phyloP scores from a whole-genome alignment of 2,113 vertebrate species.

The Rhabdomys dilectus region DNA sequence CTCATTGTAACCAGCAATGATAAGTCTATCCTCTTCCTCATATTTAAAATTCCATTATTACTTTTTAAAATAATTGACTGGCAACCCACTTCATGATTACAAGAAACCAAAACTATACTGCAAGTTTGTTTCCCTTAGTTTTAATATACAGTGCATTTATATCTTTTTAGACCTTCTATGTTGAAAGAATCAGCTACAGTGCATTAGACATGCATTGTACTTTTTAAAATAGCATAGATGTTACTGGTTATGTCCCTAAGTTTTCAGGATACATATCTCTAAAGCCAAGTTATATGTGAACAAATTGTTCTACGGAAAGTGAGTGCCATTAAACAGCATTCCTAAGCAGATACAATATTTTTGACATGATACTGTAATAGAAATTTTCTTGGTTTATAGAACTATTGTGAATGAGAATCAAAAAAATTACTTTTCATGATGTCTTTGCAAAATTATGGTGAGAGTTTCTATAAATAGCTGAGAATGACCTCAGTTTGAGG shows the following conservation, averaged over 20 bases:
- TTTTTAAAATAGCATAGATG: slow-evolving; percentile 22
- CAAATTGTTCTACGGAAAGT: slow-evolving; percentile 37
- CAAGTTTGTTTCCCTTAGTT: background rate
- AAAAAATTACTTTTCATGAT: slow-evolving; percentile 31
- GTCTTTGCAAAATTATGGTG: slow-evolving; percentile 49
- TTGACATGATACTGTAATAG: background rate
- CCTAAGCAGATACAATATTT: slow-evolving; percentile 58
- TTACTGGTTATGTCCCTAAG: background rate
- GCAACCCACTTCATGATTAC: background rate
- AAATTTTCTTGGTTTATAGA: slow-evolving; percentile 58
- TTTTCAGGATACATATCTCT: background rate
- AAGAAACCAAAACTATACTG: background rate
- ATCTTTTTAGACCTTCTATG: background rate
- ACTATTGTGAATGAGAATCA: slow-evolving; percentile 5
- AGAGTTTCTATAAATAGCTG: slow-evolving; percentile 40
- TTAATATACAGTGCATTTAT: no score
- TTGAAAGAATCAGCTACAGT: background rate
- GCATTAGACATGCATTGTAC: background rate
- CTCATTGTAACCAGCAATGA: background rate
- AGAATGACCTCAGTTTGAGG: background rate
- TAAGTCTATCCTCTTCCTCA: background rate
- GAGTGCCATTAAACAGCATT: background rate
- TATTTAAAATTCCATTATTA: background rate
- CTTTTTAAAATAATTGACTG: background rate
- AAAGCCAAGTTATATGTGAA: background rate